Evolutionary conservation across 2,888 invertebrate genomes (phyloP).

Genomic region (Protodeltote pygarga): DNA sequence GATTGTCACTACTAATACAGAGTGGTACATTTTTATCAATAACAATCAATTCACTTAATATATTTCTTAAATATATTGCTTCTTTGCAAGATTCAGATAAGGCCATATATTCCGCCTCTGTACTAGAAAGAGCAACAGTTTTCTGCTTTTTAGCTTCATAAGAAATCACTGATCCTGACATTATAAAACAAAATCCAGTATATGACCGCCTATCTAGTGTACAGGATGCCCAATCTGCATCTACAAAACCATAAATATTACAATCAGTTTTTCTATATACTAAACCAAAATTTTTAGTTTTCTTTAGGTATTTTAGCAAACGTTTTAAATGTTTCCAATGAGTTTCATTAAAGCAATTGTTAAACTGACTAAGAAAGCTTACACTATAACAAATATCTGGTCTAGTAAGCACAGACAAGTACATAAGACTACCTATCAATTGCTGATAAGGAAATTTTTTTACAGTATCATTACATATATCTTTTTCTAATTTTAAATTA

Average conservation of each 20-base stretch:
- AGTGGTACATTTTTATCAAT: too few relatives aligned
- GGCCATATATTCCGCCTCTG: too few relatives aligned
- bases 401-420: conserved; percentile 3
- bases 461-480: background rate
- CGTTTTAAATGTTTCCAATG: conserved; percentile 10
- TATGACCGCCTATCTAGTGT: conserved; percentile 10
- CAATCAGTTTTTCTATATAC: background rate
- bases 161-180: too few relatives aligned
- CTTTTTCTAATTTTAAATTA: conserved; percentile 12
- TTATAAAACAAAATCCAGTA: too few relatives aligned
- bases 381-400: conserved; percentile 4
- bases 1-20: too few relatives aligned
- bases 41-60: too few relatives aligned
- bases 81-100: too few relatives aligned
- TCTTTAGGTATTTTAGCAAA: conserved; percentile 2
- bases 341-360: background rate
- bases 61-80: too few relatives aligned
- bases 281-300: conserved; percentile 6
- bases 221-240: conserved; percentile 27
- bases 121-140: too few relatives aligned
- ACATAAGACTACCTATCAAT: conserved; percentile 2
- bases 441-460: background rate
- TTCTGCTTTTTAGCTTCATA: too few relatives aligned
- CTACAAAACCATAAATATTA: conserved; percentile 21
- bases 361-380: conserved; percentile 4